Conservation (phyloP, 2,888 invertebrate species). For the Salticus scenicus region DNA sequence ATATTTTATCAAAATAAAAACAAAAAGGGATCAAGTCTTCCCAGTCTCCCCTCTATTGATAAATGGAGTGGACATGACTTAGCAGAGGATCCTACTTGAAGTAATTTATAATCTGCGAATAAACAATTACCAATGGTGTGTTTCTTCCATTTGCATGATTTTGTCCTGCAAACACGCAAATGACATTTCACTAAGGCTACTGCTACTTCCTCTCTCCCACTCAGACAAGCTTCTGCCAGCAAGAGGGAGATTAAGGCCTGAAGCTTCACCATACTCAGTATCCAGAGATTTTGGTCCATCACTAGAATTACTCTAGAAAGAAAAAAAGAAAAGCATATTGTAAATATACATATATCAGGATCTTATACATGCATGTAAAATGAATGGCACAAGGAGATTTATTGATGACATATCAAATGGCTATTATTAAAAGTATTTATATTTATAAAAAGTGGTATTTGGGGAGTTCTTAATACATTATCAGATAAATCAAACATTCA, state of each 20-base stretch:
- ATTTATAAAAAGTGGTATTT: no score
- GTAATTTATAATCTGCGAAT: no score
- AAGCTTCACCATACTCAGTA: constrained; percentile 64
- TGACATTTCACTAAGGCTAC: constrained; percentile 87
- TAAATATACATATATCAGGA: no score
- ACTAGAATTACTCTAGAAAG: constrained; percentile 23
- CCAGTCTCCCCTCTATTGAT: no score
- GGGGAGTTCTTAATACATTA: no score
- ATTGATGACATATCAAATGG: not conserved
- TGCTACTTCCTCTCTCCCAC: constrained; percentile 94
- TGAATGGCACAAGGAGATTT: not conserved
- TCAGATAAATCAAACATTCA: not conserved
- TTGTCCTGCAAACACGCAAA: constrained; percentile 95
- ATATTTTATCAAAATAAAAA: no score
- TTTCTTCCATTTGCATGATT: constrained; percentile 94
- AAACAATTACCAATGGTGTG: constrained; percentile 80
- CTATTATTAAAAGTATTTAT: no score
- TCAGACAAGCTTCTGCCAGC: constrained; percentile 81
- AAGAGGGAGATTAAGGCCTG: constrained; percentile 46
- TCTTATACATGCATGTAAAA: no score
- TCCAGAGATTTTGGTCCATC: constrained; percentile 64
- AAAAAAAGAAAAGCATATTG: not conserved
- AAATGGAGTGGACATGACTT: no score
- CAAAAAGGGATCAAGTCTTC: no score
- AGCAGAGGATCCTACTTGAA: no score